Evolutionary conservation across 35 echinoderm and acorn worm genomes (phyloP), one percentile per base, ranked within the genome.

Genomic region (Chiridota heheva): DNA sequence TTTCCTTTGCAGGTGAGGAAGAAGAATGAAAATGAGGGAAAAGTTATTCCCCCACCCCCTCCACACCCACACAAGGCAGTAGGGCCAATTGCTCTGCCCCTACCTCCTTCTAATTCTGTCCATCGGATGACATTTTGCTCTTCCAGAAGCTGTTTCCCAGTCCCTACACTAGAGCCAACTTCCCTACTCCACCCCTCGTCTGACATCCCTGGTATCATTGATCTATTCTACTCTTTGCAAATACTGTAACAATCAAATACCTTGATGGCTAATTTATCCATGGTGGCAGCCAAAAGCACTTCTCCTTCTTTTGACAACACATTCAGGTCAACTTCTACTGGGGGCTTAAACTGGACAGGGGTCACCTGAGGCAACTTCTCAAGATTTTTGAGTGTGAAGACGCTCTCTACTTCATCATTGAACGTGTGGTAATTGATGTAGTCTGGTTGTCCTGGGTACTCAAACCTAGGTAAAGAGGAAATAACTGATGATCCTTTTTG

Each of bases 321-420:
- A n/a, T 98, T 98, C 81, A 81, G 87, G 18, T 98, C 95, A 20
- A 91, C 95, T 61, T 91, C 72, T 1, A 87, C 80, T 1, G 95
- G 89, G 31, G 89, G 88, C 36, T 85, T 84, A 62, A 88, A 91
- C 68, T 92, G 95, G 20, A 45, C 39, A 2, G 95, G 88, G 7
- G 89, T 98, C 15, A 98, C 75, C 33, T 73, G 73, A 8, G 95
- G 95, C 13, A 75, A 81, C 48, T 97, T 97, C 80, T 97, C 93
- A 16, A 97, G 80, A 41, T 97, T 87, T 85, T 97, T 97, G 24
- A 97, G 44, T 15, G 93, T 97, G 59, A 97, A 97, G 49, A 97
- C 91, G 53, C 93, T 91, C 56, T 97, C 93, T 20, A 97, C 79
- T 29, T 91, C 79, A 76, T 97, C 84, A 63, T 63, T 87, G 63